Evolutionary conservation across 2,888 invertebrate genomes (phyloP).

Genomic region (Archips crataeganus): DNA sequence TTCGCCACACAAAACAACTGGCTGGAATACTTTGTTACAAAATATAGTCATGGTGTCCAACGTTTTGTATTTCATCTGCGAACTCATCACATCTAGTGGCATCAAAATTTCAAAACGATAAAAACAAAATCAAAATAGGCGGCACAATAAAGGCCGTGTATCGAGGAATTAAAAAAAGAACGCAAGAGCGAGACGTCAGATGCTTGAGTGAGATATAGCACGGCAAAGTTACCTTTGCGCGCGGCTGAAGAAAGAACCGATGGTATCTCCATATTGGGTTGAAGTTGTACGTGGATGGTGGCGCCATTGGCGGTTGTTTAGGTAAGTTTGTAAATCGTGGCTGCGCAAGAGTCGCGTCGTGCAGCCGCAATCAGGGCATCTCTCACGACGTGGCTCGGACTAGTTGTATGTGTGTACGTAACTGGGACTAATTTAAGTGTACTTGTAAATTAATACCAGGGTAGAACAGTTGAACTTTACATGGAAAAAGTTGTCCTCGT

Average conservation of each 20-base stretch:
- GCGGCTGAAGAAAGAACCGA: constrained; percentile 14
- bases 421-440: constrained; percentile 7
- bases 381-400: constrained; percentile 39
- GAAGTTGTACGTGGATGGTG: constrained; percentile 3
- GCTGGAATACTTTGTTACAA: no score
- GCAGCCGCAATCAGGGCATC: constrained; percentile 39
- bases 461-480: background rate
- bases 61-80: background rate
- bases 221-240: constrained; percentile 14
- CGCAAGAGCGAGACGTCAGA: constrained; percentile 57
- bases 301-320: constrained; percentile 12
- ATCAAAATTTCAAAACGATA: constrained; percentile 38
- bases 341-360: constrained; percentile 28
- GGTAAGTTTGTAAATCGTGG: constrained; percentile 36
- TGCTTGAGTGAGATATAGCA: constrained; percentile 55
- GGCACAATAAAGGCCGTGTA: constrained; percentile 57
- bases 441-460: background rate
- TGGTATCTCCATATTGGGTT: background rate
- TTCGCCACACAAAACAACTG: no score
- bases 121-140: constrained; percentile 49
- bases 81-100: constrained; percentile 14
- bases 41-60: no score
- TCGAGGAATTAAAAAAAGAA: constrained; percentile 58
- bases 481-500: no score
- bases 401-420: constrained; percentile 25